Evolutionary conservation across 2,797 vertebrate species (phyloP).

Genomic region (Coracias cyanogaster): DNA sequence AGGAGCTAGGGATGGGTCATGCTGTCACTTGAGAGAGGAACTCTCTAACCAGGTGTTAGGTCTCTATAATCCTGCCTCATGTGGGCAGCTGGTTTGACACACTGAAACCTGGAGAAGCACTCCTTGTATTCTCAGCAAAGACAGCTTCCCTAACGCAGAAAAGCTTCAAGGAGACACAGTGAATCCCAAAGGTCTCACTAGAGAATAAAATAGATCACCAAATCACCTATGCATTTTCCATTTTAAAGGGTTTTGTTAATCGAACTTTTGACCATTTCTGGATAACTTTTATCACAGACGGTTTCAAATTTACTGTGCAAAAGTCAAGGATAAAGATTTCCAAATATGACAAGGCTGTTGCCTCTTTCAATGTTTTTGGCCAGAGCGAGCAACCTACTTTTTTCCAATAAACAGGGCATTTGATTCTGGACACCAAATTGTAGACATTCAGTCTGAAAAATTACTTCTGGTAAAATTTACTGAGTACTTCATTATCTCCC

Average conservation of each 20-base stretch:
- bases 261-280: neutral
- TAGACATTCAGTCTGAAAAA: neutral
- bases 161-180: neutral
- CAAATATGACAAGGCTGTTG: neutral
- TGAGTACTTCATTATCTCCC: neutral
- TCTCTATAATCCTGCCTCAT: neutral
- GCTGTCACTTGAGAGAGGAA: neutral
- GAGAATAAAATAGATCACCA: neutral
- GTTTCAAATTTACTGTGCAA: neutral
- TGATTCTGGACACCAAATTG: neutral
- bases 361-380: neutral
- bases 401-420: neutral
- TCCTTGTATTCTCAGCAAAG: neutral
- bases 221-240: neutral
- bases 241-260: neutral
- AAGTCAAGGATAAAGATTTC: neutral
- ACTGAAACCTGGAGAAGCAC: neutral
- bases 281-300: neutral
- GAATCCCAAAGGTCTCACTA: neutral
- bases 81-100: neutral
- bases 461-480: neutral
- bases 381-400: neutral
- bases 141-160: neutral
- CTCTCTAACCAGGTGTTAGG: neutral
- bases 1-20: neutral